Base-by-base conservation (phyloP, 2,888 invertebrate genomes). In the Tryphoninae sp. region DNA sequence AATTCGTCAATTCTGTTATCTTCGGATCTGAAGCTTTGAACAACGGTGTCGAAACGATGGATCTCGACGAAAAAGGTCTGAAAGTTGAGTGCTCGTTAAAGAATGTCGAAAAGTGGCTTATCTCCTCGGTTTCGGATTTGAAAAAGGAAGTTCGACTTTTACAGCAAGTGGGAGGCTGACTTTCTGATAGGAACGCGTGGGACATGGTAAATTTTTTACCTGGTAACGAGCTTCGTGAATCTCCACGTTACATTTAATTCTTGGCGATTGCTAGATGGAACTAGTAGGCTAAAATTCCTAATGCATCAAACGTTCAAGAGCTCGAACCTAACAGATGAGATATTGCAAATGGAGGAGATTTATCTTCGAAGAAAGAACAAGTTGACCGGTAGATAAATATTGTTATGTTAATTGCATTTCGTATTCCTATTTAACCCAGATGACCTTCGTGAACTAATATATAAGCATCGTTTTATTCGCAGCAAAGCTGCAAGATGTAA, bases 281-380 rank as follows among this genome's bases (percentile, higher is more conserved):
- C 33, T 22, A 59, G 6, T 42, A 16, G 16, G 49, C 53, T 9
- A 16, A 58, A 68, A 77, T 62, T 7, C 9, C 26, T 22, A 4
- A 33, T 33, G 33, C 4, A 65, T 65, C 51, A 40, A 58, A 59
- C 19, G n/a, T 45, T 58, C 45, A 22, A 55, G 45, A 16, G 16
- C 67, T 62, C 45, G 19, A 33, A 61, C 75, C 26, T 49, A 49
- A 81, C 78, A 89, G 87, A 89, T 89, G 88, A 88, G 89, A 89
- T 89, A 88, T 88, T 87, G 88, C 86, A 85, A 88, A 88, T 86
- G 87, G 85, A 86, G 85, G 85, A 71, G 84, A 86, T 85, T 86
- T 88, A 89, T 89, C 86, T 86, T 77, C 77, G 61, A 80, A 58
- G 22, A 58, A 69, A 53, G 7, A 69, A 19, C n/a, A 33, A 16